A percentile compares a stretch with the other conserved stretches of the same genome.
phyloP scores from a whole-genome alignment of 2,888 invertebrate genomes.

The Gryllus longicercus region DNA sequence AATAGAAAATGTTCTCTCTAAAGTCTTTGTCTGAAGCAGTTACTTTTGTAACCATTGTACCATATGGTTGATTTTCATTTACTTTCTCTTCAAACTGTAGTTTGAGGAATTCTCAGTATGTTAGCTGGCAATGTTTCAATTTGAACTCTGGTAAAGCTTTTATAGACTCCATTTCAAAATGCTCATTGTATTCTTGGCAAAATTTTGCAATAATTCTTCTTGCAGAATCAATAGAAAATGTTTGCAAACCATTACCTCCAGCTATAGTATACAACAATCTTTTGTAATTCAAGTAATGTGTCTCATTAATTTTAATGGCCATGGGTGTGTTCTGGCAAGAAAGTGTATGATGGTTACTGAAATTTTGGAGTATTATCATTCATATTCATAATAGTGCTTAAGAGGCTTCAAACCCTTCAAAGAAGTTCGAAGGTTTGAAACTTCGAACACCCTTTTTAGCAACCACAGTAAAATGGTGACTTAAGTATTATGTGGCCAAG shows the following conservation, averaged over 20 bases:
- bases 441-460: slow-evolving; percentile 77
- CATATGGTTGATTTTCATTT: slow-evolving; percentile 74
- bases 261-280: slow-evolving; percentile 77
- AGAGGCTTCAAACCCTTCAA: slow-evolving; percentile 47
- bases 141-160: slow-evolving; percentile 78
- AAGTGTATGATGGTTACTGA: slow-evolving; percentile 74
- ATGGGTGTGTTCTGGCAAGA: slow-evolving; percentile 77
- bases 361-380: slow-evolving; percentile 88
- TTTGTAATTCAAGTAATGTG: slow-evolving; percentile 73
- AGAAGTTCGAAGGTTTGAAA: slow-evolving; percentile 55
- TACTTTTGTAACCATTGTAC: slow-evolving; percentile 70
- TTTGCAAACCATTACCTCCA: slow-evolving; percentile 74
- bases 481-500: slow-evolving; percentile 75
- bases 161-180: slow-evolving; percentile 91
- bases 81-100: slow-evolving; percentile 74
- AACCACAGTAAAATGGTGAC: slow-evolving; percentile 73
- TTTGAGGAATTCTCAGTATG: slow-evolving; percentile 74
- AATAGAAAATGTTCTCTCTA: slow-evolving; percentile 77
- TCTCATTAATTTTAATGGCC: slow-evolving; percentile 82
- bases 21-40: slow-evolving; percentile 79
- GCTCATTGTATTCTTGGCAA: slow-evolving; percentile 62
- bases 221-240: slow-evolving; percentile 62
- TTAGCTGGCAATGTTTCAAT: slow-evolving; percentile 77
- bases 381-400: slow-evolving; percentile 81
- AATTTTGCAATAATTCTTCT: slow-evolving; percentile 61